A percentile compares a stretch with the other conserved stretches of the same genome.
These are phyloP conservation scores for Oreamnos americanus DNA, from an alignment of 2,113 vertebrate species.

Conservation along the genomic window DNA sequence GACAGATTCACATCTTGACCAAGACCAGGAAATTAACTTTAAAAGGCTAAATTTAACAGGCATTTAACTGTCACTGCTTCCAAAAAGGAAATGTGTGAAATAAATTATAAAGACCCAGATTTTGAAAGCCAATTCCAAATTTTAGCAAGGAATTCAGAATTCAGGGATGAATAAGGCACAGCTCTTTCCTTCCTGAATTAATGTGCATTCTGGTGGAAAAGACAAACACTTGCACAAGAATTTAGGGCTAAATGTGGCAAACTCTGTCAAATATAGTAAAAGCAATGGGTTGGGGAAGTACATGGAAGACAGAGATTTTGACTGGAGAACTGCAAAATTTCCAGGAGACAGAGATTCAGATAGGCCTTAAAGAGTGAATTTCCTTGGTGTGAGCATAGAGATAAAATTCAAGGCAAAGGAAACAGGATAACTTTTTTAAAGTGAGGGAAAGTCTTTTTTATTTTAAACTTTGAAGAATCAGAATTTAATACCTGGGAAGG, in stretches of 20 bases:
- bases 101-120: neutral
- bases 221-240: neutral
- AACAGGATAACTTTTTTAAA: neutral
- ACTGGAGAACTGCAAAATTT: neutral
- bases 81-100: neutral
- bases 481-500: neutral
- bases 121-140: neutral
- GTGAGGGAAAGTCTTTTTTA: neutral
- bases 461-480: neutral
- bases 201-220: neutral
- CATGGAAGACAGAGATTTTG: neutral
- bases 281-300: neutral
- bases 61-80: neutral
- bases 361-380: neutral
- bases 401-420: neutral
- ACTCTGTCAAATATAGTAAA: neutral
- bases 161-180: neutral
- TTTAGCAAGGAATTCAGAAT: neutral
- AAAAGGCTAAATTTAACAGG: neutral
- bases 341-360: neutral
- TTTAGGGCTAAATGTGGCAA: neutral
- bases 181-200: neutral
- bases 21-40: neutral
- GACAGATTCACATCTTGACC: neutral
- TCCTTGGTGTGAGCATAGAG: neutral